Percentiles rank a stretch among this genome's conserved stretches.
phyloP scores from a whole-genome alignment of 1,140 invertebrate genomes.

The Drosophila tropicalis region DNA sequence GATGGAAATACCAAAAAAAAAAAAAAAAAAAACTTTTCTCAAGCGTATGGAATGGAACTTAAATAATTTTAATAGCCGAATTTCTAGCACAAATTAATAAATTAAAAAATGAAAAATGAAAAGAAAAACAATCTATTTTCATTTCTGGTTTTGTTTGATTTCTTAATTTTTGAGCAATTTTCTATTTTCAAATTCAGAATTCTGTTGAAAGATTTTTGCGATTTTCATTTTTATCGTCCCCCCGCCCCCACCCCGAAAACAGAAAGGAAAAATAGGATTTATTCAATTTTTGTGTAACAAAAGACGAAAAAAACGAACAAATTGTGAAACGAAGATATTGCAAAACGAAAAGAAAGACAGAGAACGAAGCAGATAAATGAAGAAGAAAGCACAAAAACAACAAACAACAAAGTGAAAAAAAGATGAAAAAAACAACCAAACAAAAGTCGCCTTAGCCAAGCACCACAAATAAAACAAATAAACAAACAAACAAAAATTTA shows the following conservation, averaged over 20 bases:
- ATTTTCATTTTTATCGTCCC: constrained; percentile 6
- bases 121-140: constrained; percentile 36
- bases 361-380: constrained; percentile 55
- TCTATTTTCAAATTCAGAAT: constrained; percentile 7
- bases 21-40: constrained; percentile 59
- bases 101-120: constrained; percentile 20
- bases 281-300: constrained; percentile 24
- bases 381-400: constrained; percentile 71
- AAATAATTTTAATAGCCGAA: constrained; percentile 82
- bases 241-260: not conserved
- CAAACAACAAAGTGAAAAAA: constrained; percentile 46
- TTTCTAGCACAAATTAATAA: constrained; percentile 76
- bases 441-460: constrained; percentile 82
- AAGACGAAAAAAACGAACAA: not conserved
- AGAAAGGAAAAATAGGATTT: not conserved
- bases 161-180: constrained; percentile 28
- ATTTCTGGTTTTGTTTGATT: not conserved
- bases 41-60: constrained; percentile 64
- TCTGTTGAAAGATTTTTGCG: not conserved
- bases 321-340: constrained; percentile 48
- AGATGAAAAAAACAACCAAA: constrained; percentile 65
- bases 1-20: constrained; percentile 33
- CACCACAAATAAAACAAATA: constrained; percentile 74
- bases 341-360: constrained; percentile 43
- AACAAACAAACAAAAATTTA: too few species aligned